phyloP scores from a whole-genome alignment of 35 echinoderm and acorn worm species.

The Amphiura filiformis region DNA sequence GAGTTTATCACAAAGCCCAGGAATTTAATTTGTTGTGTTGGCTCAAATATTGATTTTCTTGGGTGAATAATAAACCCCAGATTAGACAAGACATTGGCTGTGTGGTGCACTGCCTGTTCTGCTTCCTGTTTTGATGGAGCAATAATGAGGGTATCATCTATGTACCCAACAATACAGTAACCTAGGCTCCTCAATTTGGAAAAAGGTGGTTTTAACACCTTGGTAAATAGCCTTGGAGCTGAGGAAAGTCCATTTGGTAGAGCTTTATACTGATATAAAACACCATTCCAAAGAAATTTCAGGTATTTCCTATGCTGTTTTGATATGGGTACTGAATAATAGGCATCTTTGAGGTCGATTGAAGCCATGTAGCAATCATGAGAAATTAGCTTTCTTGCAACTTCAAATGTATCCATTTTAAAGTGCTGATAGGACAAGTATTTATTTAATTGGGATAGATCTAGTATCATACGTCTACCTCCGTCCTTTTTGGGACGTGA shows the following conservation, averaged over 20 bases:
- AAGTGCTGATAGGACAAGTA: slow-evolving; percentile 19
- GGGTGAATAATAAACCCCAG: slow-evolving; percentile 68
- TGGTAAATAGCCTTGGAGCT: slow-evolving; percentile 59
- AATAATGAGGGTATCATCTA: slow-evolving; percentile 39
- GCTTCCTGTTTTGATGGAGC: neutral
- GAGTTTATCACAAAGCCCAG: slow-evolving; percentile 65
- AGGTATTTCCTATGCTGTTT: slow-evolving; percentile 12
- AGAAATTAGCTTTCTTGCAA: neutral
- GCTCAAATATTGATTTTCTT: slow-evolving; percentile 37
- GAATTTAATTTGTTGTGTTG: slow-evolving; percentile 35
- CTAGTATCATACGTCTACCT: slow-evolving; percentile 42
- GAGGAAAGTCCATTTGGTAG: slow-evolving; percentile 60
- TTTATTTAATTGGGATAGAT: slow-evolving; percentile 32
- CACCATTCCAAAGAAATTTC: neutral
- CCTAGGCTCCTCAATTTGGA: neutral
- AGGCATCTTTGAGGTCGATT: slow-evolving; percentile 68
- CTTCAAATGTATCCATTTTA: slow-evolving; percentile 36
- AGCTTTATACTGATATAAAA: slow-evolving; percentile 44
- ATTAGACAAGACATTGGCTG: slow-evolving; percentile 3
- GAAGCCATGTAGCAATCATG: slow-evolving; percentile 21
- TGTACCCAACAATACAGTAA: slow-evolving; percentile 2
- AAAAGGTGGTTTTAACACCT: slow-evolving; percentile 47
- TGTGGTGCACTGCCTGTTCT: neutral
- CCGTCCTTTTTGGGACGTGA: slow-evolving; percentile 65
- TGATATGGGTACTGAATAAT: slow-evolving; percentile 58